Evolutionary conservation across 2,797 vertebrate species (phyloP), one percentile per base, ranked within the genome.

Genomic region (Thamnophis elegans): DNA sequence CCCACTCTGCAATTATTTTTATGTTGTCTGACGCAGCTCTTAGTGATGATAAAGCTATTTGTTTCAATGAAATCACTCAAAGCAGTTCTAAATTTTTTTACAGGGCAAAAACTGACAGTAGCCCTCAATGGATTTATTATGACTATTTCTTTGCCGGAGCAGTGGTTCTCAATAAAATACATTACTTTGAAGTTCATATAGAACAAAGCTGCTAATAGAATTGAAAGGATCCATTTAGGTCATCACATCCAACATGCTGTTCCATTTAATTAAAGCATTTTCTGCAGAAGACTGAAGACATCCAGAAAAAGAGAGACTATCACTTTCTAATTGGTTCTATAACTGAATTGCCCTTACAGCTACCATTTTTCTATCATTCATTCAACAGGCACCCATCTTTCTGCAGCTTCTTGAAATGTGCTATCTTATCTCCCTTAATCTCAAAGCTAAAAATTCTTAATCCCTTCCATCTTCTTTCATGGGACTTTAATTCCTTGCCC

Each of bases 1-100:
- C 68, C 32, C 73, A 78, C 73, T 78, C 87, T 13, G 3, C 58
- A 93, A 9, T 65, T 68, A 78, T 92, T 95, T 93, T 22, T 88
- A 10, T 91, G 94, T 92, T 94, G 82, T 85, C 62, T 89, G 55
- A 56, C 13, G 56, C 78, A 87, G 55, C 51, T 55, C 4, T 4
- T 1, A 0, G 53, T 16, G 1, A 0, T 22, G 14, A 32, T 82
- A 62, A 62, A 93, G 92, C 18, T 47, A 73, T 10, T 51, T 89
- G 89, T 91, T 36, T 87, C 89, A 89, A 32, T 89, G 93, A 89
- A 91, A 93, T 88, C 22, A 65, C 85, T 47, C 89, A 51, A 86
- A 5, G 16, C 90, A 91, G 9, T 55, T 2, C 16, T 55, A n/a
- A 85, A 4, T 59, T 20, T 60, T 0, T 14, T 89, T 51, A 85